Evolutionary conservation across 2,888 invertebrate genomes (phyloP).

Genomic region (Lacanobia wlatinum): DNA sequence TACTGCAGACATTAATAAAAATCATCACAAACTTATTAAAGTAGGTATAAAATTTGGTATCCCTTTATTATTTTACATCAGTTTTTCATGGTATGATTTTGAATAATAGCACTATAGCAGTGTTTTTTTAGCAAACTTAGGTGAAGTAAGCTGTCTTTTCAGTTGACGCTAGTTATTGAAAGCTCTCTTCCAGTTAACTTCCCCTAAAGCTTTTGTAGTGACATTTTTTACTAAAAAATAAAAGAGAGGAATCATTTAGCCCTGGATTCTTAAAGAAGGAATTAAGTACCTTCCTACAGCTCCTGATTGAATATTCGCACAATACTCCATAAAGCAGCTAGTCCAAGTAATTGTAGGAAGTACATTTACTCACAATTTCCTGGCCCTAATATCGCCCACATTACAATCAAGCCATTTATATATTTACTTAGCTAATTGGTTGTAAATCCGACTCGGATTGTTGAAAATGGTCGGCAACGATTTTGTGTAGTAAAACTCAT

Average conservation of each 20-base stretch:
- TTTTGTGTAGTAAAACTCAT: conserved; percentile 89
- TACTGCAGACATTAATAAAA: too few species aligned
- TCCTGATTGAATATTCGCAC: background rate
- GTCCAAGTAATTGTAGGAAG: conserved; percentile 22
- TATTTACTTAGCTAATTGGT: conserved; percentile 88
- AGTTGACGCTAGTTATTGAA: too few species aligned
- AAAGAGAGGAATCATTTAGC: too few species aligned
- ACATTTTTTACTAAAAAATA: too few species aligned
- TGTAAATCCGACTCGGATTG: conserved; percentile 87
- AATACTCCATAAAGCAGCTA: conserved; percentile 2
- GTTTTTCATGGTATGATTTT: too few species aligned
- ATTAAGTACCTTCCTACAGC: background rate
- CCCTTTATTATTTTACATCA: too few species aligned
- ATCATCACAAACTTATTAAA: too few species aligned
- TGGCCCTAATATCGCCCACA: conserved; percentile 74
- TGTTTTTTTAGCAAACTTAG: background rate
- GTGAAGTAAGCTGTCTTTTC: too few species aligned
- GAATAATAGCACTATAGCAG: too few species aligned
- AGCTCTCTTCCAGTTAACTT: too few species aligned
- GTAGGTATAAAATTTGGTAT: too few species aligned
- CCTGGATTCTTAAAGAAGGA: background rate
- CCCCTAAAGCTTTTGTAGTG: too few species aligned
- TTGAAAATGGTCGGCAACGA: conserved; percentile 86
- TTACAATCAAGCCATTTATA: conserved; percentile 78
- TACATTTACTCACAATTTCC: conserved; percentile 53